Base-by-base conservation (phyloP, 2,888 invertebrate genomes). In the Dryadula phaetusa region DNA sequence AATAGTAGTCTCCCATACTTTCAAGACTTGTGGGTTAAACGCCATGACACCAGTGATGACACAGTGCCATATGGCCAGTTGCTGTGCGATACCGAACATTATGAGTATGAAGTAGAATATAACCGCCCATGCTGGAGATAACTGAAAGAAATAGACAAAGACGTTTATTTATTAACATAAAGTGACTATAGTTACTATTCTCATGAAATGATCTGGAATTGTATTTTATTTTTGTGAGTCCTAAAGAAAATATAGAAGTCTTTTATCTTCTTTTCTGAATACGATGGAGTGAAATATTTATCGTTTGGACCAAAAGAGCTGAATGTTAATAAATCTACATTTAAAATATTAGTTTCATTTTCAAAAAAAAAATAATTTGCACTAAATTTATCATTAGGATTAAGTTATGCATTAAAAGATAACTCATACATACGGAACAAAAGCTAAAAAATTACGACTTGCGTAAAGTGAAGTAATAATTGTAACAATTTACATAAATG, bases 51-150 rank as follows among this genome's bases (percentile, higher is more conserved):
- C 97, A 20, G 97, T 96, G 70, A 98, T 96, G 62, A 98, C 96
- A 79, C 97, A 97, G 82, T 98, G 97, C 98, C 98, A 98, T 80
- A 98, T 96, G 0, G 97, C 97, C 75, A 98, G 92, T 88, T 98
- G 96, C 77, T 98, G 98, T 4, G 97, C 97, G 67, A 98, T 94
- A 0, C 98, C 98, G 80, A 98, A 97, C 78, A 97, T 93, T 72
- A 98, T 96, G 67, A 98, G 93, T 74, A 96, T 95, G 81, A 96
- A 95, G 87, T 97, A 98, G 80, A 97, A 97, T 56, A 98, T 93
- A 10, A 97, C 96, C 0, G 97, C 96, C 98, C 98, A 98, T 73
- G 97, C 96, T 62, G 98, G 97, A 0, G 97, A 97, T 5, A 98
- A 89, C 82, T 95, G 94, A 2, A 82, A 84, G 2, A 32, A 63